These are phyloP conservation scores for Ctenopoma kingsleyae DNA, from an alignment of 2,797 vertebrate species.

Conservation along the genomic window DNA sequence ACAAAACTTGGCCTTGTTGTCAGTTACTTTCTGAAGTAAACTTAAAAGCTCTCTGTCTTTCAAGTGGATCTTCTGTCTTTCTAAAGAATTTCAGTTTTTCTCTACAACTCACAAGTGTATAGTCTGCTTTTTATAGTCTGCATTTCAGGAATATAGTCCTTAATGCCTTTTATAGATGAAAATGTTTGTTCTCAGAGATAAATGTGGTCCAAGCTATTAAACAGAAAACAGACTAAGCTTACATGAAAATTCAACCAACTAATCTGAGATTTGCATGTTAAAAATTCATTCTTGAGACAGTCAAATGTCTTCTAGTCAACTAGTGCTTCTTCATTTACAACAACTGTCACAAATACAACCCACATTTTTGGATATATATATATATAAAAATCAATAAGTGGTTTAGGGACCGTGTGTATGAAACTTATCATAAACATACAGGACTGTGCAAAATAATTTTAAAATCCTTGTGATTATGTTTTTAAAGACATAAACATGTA, in stretches of 20 bases:
- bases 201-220: conserved; percentile 12
- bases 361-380: neutral
- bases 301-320: neutral
- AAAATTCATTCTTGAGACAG: neutral
- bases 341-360: neutral
- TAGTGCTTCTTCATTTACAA: neutral
- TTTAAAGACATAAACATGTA: conserved; percentile 36
- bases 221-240: neutral
- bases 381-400: neutral
- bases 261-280: neutral
- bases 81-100: neutral
- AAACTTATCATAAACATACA: neutral
- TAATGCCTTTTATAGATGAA: conserved; percentile 18
- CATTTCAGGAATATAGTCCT: neutral
- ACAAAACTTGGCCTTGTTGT: neutral
- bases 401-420: neutral
- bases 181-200: conserved; percentile 5
- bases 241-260: neutral
- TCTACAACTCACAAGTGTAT: conserved; percentile 5
- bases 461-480: neutral
- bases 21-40: conserved; percentile 9
- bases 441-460: neutral
- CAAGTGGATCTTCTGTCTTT: neutral
- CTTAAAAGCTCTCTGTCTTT: conserved; percentile 23
- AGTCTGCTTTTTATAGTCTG: neutral